Conservation (phyloP, 1,140 invertebrate genomes). For the Neelides sp. region DNA sequence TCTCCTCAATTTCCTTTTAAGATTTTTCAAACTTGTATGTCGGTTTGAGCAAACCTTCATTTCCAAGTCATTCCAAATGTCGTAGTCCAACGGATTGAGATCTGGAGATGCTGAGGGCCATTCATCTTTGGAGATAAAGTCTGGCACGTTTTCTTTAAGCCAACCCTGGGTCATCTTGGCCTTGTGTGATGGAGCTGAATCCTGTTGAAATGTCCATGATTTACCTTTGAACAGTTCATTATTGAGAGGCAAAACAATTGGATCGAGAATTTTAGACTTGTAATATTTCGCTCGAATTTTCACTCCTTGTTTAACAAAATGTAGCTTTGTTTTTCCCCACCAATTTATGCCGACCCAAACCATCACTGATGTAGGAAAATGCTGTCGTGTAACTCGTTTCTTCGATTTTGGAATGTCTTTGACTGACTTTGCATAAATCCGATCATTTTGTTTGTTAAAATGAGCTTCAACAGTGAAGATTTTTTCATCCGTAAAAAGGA, state of each 20-base stretch:
- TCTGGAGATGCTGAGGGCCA: constrained; percentile 6
- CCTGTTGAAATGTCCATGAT: constrained; percentile 11
- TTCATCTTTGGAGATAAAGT: constrained; percentile 11
- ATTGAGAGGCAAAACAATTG: constrained; percentile 3
- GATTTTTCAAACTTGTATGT: not conserved
- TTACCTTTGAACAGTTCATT: constrained; percentile 5
- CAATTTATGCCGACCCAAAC: constrained; percentile 6
- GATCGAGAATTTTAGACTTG: not conserved
- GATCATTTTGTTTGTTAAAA: not conserved
- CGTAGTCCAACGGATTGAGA: constrained; percentile 9
- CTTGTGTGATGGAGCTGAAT: constrained; percentile 11
- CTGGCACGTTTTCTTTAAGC: constrained; percentile 7
- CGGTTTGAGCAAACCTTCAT: not conserved
- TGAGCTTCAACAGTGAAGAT: constrained; percentile 3
- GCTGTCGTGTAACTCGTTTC: not conserved
- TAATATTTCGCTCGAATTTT: constrained; percentile 9
- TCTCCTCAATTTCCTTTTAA: not conserved
- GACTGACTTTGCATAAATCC: not conserved
- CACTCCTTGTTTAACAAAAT: constrained; percentile 8
- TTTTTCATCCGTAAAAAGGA: constrained; percentile 12
- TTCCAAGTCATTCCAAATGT: constrained; percentile 5
- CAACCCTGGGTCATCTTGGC: constrained; percentile 5
- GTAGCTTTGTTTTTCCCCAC: not conserved
- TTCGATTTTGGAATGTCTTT: not conserved
- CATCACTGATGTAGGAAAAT: constrained; percentile 7